Percentiles rank a stretch among this genome's conserved stretches.
phyloP scores from a whole-genome alignment of 2,797 vertebrate species.

The Notoglanidium macrostoma region DNA sequence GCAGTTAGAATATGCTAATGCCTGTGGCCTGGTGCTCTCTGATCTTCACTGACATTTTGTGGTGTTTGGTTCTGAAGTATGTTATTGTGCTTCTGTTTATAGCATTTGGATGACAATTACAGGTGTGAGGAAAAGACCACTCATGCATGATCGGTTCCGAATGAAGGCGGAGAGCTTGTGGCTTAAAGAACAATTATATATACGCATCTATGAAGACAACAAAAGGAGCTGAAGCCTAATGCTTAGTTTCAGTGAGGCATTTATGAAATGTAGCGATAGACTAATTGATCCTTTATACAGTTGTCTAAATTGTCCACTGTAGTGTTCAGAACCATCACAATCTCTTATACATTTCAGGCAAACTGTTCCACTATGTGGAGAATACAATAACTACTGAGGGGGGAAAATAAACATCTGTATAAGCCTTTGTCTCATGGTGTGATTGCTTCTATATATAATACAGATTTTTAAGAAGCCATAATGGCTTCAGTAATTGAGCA shows the following conservation, averaged over 20 bases:
- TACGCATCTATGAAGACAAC: not conserved
- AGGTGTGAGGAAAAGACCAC: constrained; percentile 23
- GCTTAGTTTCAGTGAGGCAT: not conserved
- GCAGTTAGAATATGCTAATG: constrained; percentile 40
- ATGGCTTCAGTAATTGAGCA: constrained; percentile 36
- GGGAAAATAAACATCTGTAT: not conserved
- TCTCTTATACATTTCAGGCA: not conserved
- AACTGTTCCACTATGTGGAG: not conserved
- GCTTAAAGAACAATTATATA: not conserved
- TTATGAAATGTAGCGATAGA: not conserved
- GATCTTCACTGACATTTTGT: constrained; percentile 40
- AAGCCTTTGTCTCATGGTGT: not conserved
- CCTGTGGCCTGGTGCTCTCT: constrained; percentile 18
- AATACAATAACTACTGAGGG: not conserved
- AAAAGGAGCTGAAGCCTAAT: not conserved
- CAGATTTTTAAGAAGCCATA: constrained; percentile 1
- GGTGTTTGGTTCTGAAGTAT: constrained; percentile 31
- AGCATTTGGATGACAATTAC: constrained; percentile 35
- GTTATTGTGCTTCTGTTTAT: constrained; percentile 41
- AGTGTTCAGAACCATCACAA: not conserved
- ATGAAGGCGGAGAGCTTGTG: constrained; percentile 12
- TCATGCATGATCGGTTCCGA: not conserved
- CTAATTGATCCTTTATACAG: not conserved
- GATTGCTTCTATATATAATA: constrained; percentile 13
- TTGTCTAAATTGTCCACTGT: not conserved